phyloP scores from a whole-genome alignment of 2,113 vertebrate species.

The Vimba vimba region DNA sequence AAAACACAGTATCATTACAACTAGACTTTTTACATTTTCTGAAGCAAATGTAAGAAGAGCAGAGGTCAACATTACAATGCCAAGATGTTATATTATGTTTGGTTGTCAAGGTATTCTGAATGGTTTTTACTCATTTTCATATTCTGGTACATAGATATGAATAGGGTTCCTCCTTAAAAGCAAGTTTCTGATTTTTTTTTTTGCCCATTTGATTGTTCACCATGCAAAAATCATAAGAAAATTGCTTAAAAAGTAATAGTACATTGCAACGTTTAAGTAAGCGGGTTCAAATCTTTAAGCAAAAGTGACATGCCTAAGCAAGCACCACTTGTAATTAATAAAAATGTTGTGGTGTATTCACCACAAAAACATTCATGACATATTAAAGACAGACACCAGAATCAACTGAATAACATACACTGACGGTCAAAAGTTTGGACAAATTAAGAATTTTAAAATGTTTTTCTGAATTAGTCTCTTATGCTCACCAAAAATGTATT shows the following conservation, averaged over 20 bases:
- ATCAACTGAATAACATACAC: neutral
- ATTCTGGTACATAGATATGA: neutral
- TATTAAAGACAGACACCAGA: neutral
- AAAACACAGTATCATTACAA: neutral
- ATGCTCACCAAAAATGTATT: no score
- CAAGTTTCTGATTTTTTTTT: neutral
- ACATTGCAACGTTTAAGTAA: neutral
- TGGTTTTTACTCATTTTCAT: no score
- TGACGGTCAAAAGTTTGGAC: no score
- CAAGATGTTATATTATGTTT: neutral
- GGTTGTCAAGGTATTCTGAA: neutral
- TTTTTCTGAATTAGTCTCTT: no score
- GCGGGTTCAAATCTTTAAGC: neutral
- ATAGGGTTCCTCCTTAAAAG: neutral
- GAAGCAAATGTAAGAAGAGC: neutral
- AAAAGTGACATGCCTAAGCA: neutral
- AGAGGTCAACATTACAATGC: neutral
- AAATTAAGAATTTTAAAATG: no score
- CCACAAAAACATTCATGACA: neutral
- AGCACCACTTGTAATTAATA: neutral
- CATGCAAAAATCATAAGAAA: neutral
- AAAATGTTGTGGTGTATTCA: neutral
- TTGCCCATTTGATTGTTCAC: no score
- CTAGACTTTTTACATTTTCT: neutral
- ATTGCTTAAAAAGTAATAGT: neutral